Conservation (phyloP, 2,113 vertebrate genomes). For the Arizona elegans region DNA sequence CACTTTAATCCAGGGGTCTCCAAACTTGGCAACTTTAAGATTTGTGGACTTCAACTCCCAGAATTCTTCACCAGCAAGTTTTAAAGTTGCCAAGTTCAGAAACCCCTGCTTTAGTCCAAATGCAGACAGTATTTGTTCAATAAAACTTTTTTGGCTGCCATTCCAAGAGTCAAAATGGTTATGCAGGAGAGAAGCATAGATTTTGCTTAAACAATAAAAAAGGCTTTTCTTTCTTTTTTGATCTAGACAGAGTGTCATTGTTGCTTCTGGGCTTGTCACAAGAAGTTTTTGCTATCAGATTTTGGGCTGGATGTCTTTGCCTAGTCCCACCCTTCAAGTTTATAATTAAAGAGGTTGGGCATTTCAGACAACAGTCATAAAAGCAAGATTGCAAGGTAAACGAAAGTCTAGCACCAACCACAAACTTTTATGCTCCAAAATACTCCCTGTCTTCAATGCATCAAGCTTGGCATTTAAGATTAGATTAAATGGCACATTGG, state of each 20-base stretch:
- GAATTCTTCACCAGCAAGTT: not conserved
- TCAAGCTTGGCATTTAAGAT: constrained; percentile 11
- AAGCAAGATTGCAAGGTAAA: constrained; percentile 2
- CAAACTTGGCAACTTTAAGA: not conserved
- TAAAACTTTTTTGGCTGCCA: not conserved
- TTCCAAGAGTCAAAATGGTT: not conserved
- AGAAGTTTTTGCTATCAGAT: not conserved
- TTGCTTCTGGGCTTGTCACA: not conserved
- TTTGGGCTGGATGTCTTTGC: not conserved
- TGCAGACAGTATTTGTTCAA: not conserved
- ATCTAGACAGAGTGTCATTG: not conserved
- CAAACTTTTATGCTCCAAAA: constrained; percentile 1
- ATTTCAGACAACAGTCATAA: constrained; percentile 14
- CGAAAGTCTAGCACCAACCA: not conserved
- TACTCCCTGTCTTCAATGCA: not conserved
- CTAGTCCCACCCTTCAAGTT: not conserved
- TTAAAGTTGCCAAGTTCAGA: not conserved
- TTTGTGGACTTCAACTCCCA: not conserved
- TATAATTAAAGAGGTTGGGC: constrained; percentile 4
- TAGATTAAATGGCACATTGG: constrained; percentile 15
- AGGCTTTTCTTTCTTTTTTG: not conserved
- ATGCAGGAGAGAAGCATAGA: not conserved
- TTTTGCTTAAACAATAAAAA: not conserved
- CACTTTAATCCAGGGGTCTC: not conserved
- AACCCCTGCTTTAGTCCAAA: not conserved